A percentile compares a stretch with the other conserved stretches of the same genome.
These are phyloP conservation scores for Carabus problematicus DNA, from an alignment of 2,888 invertebrate genomes.

Conservation along the genomic window DNA sequence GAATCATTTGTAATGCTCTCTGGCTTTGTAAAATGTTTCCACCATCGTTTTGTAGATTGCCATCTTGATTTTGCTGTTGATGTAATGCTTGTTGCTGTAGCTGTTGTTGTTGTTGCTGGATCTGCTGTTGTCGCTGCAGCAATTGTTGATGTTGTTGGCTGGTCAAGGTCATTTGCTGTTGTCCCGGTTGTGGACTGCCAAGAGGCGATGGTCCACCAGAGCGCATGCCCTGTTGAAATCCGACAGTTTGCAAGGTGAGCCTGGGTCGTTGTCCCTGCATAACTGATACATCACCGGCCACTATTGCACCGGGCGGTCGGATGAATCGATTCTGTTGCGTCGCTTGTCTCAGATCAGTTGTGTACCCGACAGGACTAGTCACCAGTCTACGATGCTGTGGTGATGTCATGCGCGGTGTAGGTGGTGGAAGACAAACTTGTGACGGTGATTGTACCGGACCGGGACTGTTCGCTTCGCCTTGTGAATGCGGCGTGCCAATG, in stretches of 20 bases:
- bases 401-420: conserved; percentile 64
- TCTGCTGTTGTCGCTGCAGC: conserved; percentile 52
- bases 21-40: conserved; percentile 41
- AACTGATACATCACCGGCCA: conserved; percentile 50
- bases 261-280: conserved; percentile 53
- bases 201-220: conserved; percentile 56
- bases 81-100: conserved; percentile 17
- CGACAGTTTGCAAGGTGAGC: conserved; percentile 54
- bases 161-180: conserved; percentile 52
- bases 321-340: conserved; percentile 59
- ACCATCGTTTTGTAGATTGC: conserved; percentile 41
- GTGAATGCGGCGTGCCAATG: conserved; percentile 69
- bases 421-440: conserved; percentile 58
- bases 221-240: conserved; percentile 51
- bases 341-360: conserved; percentile 47
- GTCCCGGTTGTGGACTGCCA: conserved; percentile 55
- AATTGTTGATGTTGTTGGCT: conserved; percentile 57
- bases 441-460: conserved; percentile 63
- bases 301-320: conserved; percentile 53
- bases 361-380: conserved; percentile 61
- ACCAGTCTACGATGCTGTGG: conserved; percentile 66
- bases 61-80: conserved; percentile 45
- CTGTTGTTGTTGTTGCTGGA: conserved; percentile 47
- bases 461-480: conserved; percentile 67
- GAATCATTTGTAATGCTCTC: conserved; percentile 45